Evolutionary conservation across 2,113 vertebrate species (phyloP), one percentile per base, ranked within the genome.

Genomic region (Lota lota): DNA sequence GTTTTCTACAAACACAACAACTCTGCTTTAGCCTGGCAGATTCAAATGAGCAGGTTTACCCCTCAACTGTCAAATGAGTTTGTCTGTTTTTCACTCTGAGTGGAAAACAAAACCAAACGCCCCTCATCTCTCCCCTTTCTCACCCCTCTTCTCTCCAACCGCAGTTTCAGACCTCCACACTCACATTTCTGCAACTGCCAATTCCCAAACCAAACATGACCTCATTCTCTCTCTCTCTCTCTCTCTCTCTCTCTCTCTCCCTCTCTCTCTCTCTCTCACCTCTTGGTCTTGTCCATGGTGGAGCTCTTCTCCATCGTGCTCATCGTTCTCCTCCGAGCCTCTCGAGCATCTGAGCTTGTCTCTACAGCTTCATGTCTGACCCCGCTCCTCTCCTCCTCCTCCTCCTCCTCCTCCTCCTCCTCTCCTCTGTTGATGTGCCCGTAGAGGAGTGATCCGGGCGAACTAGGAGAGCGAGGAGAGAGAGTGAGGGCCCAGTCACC

Each of bases 241-340:
- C 63, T 58, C 54, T 36, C 11, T 53, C 14, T 59, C 20, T 62
- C 14, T 19, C 17, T 19, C 24, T 14, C 63, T 19, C 63, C 16
- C 63, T 21, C 64, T 21, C n/a, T 53, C 21, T 16, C 33, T 50
- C 24, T 56, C 19, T 33, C 50, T 81, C 90, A 93, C 92, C 92
- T 92, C 78, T 92, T 92, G 79, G 83, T 75, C 83, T 91, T 90
- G 87, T 90, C 89, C 92, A 93, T 93, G 61, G 82, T 84, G 67
- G 79, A 69, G 72, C 67, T 89, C 76, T 79, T 85, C 86, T 89
- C 83, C 83, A 80, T 78, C 60, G 74, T 75, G 54, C 86, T 83
- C 83, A 82, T 81, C 80, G 76, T 85, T 79, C 70, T 22, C 73
- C 72, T 83, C 76, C 69, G 77, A 79, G 79, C 76, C 64, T 28